Evolutionary conservation across 1,140 invertebrate genomes (phyloP), one percentile per base, ranked within the genome.

Genomic region (Akabosia matsudoensis): DNA sequence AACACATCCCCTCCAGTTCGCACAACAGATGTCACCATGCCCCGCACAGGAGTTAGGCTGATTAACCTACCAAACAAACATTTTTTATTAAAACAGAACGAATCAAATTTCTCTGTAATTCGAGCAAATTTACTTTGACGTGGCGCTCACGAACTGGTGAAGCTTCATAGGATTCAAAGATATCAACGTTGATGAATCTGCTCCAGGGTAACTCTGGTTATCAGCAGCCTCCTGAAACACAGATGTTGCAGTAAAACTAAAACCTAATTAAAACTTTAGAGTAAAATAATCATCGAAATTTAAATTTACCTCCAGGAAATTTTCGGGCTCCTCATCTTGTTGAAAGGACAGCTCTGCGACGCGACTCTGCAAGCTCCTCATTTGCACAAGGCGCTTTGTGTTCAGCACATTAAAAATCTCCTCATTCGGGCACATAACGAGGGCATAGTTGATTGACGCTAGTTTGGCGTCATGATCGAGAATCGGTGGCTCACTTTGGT

Each of bases 341-440:
- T n/a, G n/a, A n/a, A n/a, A n/a, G n/a, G 79, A 75, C 22, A 80
- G 56, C 28, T 80, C 79, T 4, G 37, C 56, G 0, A 77, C 70
- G 0, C 37, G 3, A 7, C 33, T 56, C 26, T 76, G 76, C 18
- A 34, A 70, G 24, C 67, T 33, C 28, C 67, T 33, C 33, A 31
- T 70, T 70, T 70, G 14, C 28, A 70, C 18, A 7, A 70, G n/a
- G 24, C 33, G 51, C 73, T 73, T 82, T 74, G 31, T 75, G 78
- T 85, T 86, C 64, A 77, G 73, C 24, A 81, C 72, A 24, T 75
- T 70, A 14, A 82, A 71, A 76, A 81, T 81, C 76, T 78, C 67
- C 26, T 76, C 64, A 76, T 74, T 26, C 33, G 77, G 77, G 76
- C 76, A 81, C 18, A 82, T 78, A 61, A 73, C 74, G 10, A 79